phyloP scores from a whole-genome alignment of 1,140 invertebrate genomes.

The Platyura marginata region DNA sequence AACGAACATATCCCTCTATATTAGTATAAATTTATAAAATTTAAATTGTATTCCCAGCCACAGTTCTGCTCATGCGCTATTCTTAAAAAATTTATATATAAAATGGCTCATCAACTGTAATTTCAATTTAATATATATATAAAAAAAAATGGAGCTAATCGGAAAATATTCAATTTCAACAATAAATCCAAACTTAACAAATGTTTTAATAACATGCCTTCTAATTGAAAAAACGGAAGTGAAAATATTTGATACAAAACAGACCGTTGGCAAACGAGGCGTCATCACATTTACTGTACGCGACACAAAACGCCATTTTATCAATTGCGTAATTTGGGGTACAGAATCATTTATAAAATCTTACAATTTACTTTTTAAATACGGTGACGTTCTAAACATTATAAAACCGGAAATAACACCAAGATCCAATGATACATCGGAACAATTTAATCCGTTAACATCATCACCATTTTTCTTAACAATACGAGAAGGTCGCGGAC shows the following conservation, averaged over 20 bases:
- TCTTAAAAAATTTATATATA: too few relatives aligned
- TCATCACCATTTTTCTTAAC: slow-evolving; percentile 28
- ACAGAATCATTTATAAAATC: slow-evolving; percentile 9
- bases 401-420: slow-evolving; percentile 1
- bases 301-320: slow-evolving; percentile 10
- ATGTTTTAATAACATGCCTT: too few relatives aligned
- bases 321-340: slow-evolving; percentile 20
- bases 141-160: too few relatives aligned
- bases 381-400: slow-evolving; percentile 16
- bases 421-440: slow-evolving; percentile 3
- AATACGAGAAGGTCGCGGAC: slow-evolving; percentile 31
- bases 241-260: too few relatives aligned
- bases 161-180: neutral
- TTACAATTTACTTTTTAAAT: slow-evolving; percentile 10
- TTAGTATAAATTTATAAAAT: too few relatives aligned
- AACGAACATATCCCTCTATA: too few relatives aligned
- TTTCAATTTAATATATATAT: too few relatives aligned
- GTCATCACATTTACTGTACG: slow-evolving; percentile 17
- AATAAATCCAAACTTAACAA: neutral
- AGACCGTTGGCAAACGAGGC: slow-evolving; percentile 10
- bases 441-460: slow-evolving; percentile 30
- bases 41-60: too few relatives aligned
- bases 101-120: too few relatives aligned
- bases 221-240: slow-evolving; percentile 13
- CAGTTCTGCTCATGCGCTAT: too few relatives aligned